Conservation (phyloP, 2,797 vertebrate genomes). For the Sciaenops ocellatus region DNA sequence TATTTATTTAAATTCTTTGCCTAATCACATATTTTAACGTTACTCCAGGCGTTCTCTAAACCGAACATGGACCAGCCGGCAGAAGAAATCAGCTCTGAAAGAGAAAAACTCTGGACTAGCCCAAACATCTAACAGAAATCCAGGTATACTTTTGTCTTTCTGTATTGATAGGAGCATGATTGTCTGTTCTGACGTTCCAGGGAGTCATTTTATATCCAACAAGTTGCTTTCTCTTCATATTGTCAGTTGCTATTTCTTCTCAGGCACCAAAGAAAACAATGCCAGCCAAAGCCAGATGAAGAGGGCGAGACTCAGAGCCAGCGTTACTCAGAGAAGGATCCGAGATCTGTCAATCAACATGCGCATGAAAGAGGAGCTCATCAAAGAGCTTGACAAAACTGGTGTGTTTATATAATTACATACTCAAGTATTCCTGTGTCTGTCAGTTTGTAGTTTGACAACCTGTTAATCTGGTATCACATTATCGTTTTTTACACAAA, state of each 20-base stretch:
- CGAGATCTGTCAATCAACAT: slow-evolving; percentile 90
- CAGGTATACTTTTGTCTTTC: slow-evolving; percentile 49
- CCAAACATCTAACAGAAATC: slow-evolving; percentile 26
- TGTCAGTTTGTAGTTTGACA: background rate
- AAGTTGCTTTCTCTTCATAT: slow-evolving; percentile 12
- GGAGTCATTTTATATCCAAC: background rate
- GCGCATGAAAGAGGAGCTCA: slow-evolving; percentile 90
- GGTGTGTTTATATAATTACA: slow-evolving; percentile 76
- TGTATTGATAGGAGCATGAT: background rate
- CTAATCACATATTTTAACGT: slow-evolving; percentile 12
- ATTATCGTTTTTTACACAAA: background rate
- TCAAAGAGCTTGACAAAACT: slow-evolving; percentile 90
- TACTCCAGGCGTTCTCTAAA: slow-evolving; percentile 81
- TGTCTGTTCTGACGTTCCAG: background rate
- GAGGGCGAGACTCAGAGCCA: slow-evolving; percentile 80
- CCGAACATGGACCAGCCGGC: slow-evolving; percentile 84
- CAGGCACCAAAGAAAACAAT: slow-evolving; percentile 71
- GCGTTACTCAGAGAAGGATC: slow-evolving; percentile 85
- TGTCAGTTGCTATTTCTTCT: slow-evolving; percentile 10
- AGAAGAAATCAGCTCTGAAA: slow-evolving; percentile 51
- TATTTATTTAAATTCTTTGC: background rate
- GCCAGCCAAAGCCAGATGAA: slow-evolving; percentile 76
- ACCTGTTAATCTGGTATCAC: background rate
- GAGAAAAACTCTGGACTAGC: slow-evolving; percentile 29
- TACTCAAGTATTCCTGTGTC: background rate